Evolutionary conservation across 2,113 vertebrate species (phyloP).

Genomic region (Falcunculus frontatus): DNA sequence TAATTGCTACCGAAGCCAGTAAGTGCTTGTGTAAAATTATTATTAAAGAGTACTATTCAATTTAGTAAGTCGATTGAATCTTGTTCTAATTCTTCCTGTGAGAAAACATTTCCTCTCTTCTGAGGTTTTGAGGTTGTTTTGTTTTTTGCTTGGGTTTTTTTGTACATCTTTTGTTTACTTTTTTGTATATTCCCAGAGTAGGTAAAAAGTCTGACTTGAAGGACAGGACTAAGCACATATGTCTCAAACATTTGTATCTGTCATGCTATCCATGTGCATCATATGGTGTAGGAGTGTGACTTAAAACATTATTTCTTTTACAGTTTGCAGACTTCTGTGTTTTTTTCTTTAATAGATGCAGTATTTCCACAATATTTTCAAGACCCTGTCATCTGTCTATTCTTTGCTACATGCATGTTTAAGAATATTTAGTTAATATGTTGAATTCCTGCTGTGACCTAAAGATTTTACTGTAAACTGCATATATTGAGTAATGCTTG

Average conservation of each 20-base stretch:
- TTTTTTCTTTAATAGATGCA: not conserved
- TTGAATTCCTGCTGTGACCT: slow-evolving; percentile 23
- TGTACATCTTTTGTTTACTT: not conserved
- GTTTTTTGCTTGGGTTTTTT: not conserved
- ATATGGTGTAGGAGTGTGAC: not conserved
- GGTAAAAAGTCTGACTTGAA: slow-evolving; percentile 19
- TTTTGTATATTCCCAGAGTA: not conserved
- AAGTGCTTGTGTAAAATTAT: not conserved
- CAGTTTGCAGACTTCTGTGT: not conserved
- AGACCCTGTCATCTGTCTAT: slow-evolving; percentile 33
- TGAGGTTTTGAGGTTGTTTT: not conserved
- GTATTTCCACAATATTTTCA: slow-evolving; percentile 20
- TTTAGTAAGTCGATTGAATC: not conserved
- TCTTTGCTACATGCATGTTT: slow-evolving; percentile 1
- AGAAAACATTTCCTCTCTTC: not conserved
- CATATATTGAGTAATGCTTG: not conserved
- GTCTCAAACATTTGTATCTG: slow-evolving; percentile 35
- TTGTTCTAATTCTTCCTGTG: not conserved
- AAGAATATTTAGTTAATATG: not conserved
- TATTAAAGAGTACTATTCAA: not conserved
- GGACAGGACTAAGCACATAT: not conserved
- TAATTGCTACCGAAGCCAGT: not conserved
- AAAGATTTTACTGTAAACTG: not conserved
- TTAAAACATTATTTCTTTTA: not conserved
- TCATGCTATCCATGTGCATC: not conserved